phyloP scores from a whole-genome alignment of 92 coral and sea anemone species.

The Epizoanthus ramosus region DNA sequence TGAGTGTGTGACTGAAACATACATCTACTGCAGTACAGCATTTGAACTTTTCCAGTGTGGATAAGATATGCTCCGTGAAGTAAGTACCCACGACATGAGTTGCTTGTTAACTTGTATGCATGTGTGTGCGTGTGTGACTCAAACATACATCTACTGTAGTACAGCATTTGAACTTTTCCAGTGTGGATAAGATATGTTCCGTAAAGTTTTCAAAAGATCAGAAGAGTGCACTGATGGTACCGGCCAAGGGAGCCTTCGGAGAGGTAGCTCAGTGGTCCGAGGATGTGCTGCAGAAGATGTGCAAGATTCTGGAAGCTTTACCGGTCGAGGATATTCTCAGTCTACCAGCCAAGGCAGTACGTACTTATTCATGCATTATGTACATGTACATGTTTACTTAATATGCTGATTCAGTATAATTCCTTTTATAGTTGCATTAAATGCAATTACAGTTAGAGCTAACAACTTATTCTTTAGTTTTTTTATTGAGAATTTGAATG shows the following conservation, averaged over 20 bases:
- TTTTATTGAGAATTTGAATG: too few species aligned
- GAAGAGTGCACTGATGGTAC: conserved; percentile 79
- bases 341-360: conserved; percentile 80
- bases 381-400: too few species aligned
- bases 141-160: background rate
- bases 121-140: too few species aligned
- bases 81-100: too few species aligned
- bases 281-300: conserved; percentile 59
- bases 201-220: conserved; percentile 81
- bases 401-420: too few species aligned
- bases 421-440: too few species aligned
- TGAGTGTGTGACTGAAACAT: background rate
- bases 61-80: conserved; percentile 69
- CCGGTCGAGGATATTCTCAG: conserved; percentile 81
- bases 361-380: background rate
- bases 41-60: conserved; percentile 50
- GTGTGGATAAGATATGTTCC: conserved; percentile 68
- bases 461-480: too few species aligned
- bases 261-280: conserved; percentile 80
- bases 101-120: too few species aligned
- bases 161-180: conserved; percentile 10
- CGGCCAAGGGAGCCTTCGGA: conserved; percentile 86
- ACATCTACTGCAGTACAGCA: background rate
- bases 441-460: too few species aligned
- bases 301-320: conserved; percentile 76